These are phyloP conservation scores for Oxytorus armatus DNA, from an alignment of 2,888 invertebrate species.

Conservation along the genomic window DNA sequence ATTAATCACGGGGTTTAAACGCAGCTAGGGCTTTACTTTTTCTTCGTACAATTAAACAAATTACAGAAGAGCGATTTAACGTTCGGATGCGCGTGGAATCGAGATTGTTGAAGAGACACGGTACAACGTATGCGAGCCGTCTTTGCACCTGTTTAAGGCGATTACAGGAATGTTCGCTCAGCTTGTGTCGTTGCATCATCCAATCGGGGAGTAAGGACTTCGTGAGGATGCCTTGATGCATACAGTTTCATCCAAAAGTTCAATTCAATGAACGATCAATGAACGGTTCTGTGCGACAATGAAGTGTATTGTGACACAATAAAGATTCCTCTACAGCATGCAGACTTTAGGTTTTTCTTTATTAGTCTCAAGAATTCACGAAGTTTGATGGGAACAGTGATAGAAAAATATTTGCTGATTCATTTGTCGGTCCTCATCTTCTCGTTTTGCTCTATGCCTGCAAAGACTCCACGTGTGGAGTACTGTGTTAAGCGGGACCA, in stretches of 20 bases:
- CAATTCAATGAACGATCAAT: background rate
- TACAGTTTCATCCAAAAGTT: constrained; percentile 26
- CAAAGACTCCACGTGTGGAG: too few relatives aligned
- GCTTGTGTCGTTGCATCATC: constrained; percentile 46
- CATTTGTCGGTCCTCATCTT: too few relatives aligned
- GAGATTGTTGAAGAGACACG: constrained; percentile 35
- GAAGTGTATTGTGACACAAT: too few relatives aligned
- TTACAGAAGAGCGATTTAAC: constrained; percentile 25
- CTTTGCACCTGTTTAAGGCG: constrained; percentile 53
- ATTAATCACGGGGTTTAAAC: too few relatives aligned
- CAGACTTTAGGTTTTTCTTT: too few relatives aligned
- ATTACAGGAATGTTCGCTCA: constrained; percentile 51
- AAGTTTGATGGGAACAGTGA: too few relatives aligned
- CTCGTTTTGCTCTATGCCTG: too few relatives aligned
- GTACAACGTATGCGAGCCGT: constrained; percentile 22
- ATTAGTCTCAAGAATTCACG: too few relatives aligned
- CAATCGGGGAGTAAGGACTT: constrained; percentile 22
- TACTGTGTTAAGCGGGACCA: too few relatives aligned
- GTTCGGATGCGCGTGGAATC: constrained; percentile 38
- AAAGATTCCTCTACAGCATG: too few relatives aligned
- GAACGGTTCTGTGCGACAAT: too few relatives aligned
- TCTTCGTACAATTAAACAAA: constrained; percentile 4
- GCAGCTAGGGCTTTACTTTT: background rate
- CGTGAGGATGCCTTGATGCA: constrained; percentile 9
- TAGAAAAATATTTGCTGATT: too few relatives aligned